Base-by-base conservation (phyloP, 2,113 vertebrate genomes). In the Gallinago media region DNA sequence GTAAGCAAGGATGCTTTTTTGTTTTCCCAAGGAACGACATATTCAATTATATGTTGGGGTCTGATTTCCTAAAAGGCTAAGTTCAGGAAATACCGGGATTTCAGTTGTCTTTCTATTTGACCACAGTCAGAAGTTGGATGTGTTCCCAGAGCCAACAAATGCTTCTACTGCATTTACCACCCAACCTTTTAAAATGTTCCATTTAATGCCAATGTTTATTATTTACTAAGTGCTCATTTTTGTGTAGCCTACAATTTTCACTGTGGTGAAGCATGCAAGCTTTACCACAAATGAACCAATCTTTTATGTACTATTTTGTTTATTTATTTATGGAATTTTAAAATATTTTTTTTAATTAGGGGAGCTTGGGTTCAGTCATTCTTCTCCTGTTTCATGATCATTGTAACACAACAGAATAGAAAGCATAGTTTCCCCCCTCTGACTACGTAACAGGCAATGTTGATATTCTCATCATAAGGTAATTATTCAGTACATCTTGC, bases 11-110 rank as follows among this genome's bases (percentile, higher is more conserved):
- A 80, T 34, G 31, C 8, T 63, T 58, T 72, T 55, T 76, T 46
- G 26, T 49, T 86, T 79, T 88, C 79, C 86, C 9, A 11, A 27
- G 58, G 91, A 92, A 73, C 52, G 15, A 38, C 54, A 46, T 31
- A 56, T 17, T 82, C 76, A 86, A 23, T 77, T 79, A 84, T 44
- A 61, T 8, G 54, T 12, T 36, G 26, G 56, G 21, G 20, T n/a
- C 72, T 84, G 79, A 85, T 92, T 88, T 92, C 89, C 79, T 80
- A 70, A 92, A 82, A 80, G 59, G 42, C 76, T 84, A 86, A 89
- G 62, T 77, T 74, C 67, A 89, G 92, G 68, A 95, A 94, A 92
- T 74, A 44, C 72, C 66, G 63, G 80, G 55, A 91, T 94, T 94
- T 86, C 72, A 70, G 72, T 54, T 5, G 1, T 73, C 83, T 88